These are phyloP conservation scores for Crocidura indochinensis DNA, from an alignment of 2,797 vertebrate genomes.

Conservation along the genomic window DNA sequence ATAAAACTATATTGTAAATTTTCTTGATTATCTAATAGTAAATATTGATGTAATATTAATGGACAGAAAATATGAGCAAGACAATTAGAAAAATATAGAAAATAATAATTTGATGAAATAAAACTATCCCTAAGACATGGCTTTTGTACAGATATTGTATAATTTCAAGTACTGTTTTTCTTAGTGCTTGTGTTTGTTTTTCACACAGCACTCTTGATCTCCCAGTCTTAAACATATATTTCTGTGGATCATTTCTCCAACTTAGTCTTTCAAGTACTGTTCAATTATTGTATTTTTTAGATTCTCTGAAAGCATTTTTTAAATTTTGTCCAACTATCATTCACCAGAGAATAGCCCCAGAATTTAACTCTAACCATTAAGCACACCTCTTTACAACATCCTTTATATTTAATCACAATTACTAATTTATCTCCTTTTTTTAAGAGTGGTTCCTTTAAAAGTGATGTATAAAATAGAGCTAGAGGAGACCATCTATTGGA, in stretches of 20 bases:
- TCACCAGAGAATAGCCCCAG: not conserved
- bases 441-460: not conserved
- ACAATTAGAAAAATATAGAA: too few relatives aligned
- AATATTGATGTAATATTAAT: not conserved
- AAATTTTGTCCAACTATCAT: not conserved
- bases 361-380: not conserved
- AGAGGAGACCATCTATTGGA: not conserved
- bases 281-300: not conserved
- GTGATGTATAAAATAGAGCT: not conserved
- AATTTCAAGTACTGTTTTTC: not conserved
- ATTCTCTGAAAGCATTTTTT: not conserved
- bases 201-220: not conserved
- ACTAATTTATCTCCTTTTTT: not conserved
- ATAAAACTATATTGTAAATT: not conserved
- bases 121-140: not conserved
- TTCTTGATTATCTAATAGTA: not conserved
- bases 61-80: not conserved
- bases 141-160: not conserved
- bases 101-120: not conserved
- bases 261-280: not conserved
- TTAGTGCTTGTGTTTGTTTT: too few relatives aligned
- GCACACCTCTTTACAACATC: not conserved
- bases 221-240: not conserved
- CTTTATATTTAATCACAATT: rapidly evolving
- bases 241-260: not conserved